These are phyloP conservation scores for Odontomyia ornata DNA, from an alignment of 2,888 invertebrate species.

Conservation along the genomic window DNA sequence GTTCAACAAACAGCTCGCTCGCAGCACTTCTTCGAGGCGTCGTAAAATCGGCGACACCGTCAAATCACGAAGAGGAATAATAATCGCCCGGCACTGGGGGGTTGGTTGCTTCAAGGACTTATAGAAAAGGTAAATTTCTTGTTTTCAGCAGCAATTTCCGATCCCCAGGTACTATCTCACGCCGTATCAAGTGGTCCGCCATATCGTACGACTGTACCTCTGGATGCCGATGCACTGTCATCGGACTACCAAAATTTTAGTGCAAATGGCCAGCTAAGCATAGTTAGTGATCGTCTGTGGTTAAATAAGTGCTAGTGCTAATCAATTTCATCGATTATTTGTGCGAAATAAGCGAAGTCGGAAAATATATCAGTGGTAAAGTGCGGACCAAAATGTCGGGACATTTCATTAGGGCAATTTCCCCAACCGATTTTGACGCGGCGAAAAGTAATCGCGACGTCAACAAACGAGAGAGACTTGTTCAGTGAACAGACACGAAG, in stretches of 20 bases:
- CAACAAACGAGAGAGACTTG: background rate
- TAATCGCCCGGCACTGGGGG: background rate
- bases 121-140: constrained; percentile 22
- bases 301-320: no score
- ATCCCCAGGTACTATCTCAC: no score
- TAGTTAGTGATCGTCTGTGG: no score
- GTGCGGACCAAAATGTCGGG: constrained; percentile 19
- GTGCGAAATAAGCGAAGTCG: background rate
- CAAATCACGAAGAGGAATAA: background rate
- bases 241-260: no score
- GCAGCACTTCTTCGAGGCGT: constrained; percentile 25
- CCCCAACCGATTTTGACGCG: background rate
- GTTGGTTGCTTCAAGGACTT: background rate
- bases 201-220: constrained; percentile 18
- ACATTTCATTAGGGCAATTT: background rate
- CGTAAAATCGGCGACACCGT: constrained; percentile 22
- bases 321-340: no score
- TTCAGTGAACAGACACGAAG: background rate
- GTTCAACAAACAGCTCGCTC: background rate
- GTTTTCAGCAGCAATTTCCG: background rate
- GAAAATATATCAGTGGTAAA: background rate
- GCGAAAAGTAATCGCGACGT: background rate
- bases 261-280: no score
- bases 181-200: no score
- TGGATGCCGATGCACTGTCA: no score